A percentile compares a stretch with the other conserved stretches of the same genome.
These are phyloP conservation scores for Beris chalybata DNA, from an alignment of 2,888 invertebrate genomes.

Conservation along the genomic window DNA sequence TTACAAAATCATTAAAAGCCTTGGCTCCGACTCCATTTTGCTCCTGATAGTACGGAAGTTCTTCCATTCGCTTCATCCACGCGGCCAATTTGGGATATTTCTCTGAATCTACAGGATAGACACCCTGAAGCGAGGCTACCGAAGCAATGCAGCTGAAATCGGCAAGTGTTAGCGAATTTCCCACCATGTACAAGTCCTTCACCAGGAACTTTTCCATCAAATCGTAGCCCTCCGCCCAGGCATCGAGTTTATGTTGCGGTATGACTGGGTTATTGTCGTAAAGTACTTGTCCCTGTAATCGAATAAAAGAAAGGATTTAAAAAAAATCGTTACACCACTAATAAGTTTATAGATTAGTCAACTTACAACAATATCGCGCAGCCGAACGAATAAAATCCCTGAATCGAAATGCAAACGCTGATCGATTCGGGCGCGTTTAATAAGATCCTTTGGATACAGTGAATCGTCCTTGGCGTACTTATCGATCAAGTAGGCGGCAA, in stretches of 20 bases:
- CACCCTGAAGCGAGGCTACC: conserved; percentile 52
- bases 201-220: conserved; percentile 56
- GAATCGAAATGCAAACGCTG: conserved; percentile 59
- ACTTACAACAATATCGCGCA: conserved; percentile 53
- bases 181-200: conserved; percentile 55
- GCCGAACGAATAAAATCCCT: conserved; percentile 54
- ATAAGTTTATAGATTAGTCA: too few relatives aligned
- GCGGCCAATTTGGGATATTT: conserved; percentile 57
- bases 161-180: conserved; percentile 57
- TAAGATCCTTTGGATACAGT: conserved; percentile 61
- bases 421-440: conserved; percentile 56
- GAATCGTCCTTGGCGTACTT: conserved; percentile 60
- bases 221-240: conserved; percentile 48
- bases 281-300: too few relatives aligned
- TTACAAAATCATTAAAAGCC: conserved; percentile 42
- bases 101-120: conserved; percentile 50
- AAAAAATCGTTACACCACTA: too few relatives aligned
- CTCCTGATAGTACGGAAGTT: conserved; percentile 56
- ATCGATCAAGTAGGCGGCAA: conserved; percentile 57
- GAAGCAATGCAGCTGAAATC: conserved; percentile 58
- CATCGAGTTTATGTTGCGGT: conserved; percentile 37
- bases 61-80: conserved; percentile 55
- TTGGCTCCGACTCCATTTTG: conserved; percentile 55
- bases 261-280: background rate
- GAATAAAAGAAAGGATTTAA: too few relatives aligned